A percentile compares a stretch with the other conserved stretches of the same genome.
These are phyloP conservation scores for Eumaeus atala DNA, from an alignment of 1,140 invertebrate species.

Conservation along the genomic window DNA sequence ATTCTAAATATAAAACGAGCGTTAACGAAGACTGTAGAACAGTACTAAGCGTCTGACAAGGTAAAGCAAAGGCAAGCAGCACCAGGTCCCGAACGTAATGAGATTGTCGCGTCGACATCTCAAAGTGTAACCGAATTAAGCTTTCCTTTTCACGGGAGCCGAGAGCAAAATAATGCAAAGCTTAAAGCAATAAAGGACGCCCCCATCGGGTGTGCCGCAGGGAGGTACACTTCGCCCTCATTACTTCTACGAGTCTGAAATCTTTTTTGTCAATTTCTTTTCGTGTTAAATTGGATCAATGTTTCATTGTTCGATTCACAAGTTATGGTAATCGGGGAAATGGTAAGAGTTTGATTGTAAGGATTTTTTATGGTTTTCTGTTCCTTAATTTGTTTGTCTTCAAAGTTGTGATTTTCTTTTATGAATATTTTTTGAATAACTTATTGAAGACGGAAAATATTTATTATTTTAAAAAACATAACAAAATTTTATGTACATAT, in stretches of 20 bases:
- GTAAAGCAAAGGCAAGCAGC: slow-evolving; percentile 32
- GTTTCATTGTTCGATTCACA: slow-evolving; percentile 50
- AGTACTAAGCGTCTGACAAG: slow-evolving; percentile 58
- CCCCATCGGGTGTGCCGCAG: slow-evolving; percentile 43
- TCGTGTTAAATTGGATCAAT: slow-evolving; percentile 64
- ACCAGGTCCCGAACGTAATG: slow-evolving; percentile 54
- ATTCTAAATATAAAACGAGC: slow-evolving; percentile 22
- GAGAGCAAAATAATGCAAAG: slow-evolving; percentile 68
- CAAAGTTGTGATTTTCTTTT: slow-evolving; percentile 12
- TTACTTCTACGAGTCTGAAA: slow-evolving; percentile 41
- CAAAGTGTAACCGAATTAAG: slow-evolving; percentile 70
- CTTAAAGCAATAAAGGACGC: slow-evolving; percentile 60
- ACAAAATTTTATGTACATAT: too few relatives aligned
- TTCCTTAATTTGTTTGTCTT: slow-evolving; percentile 19
- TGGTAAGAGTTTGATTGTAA: slow-evolving; percentile 47
- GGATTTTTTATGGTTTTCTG: slow-evolving; percentile 30
- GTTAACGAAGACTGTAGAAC: slow-evolving; percentile 10
- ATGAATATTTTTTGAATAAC: slow-evolving; percentile 4
- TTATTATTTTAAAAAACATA: too few relatives aligned
- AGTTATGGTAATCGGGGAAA: slow-evolving; percentile 53
- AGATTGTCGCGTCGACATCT: slow-evolving; percentile 67
- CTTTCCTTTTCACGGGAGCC: slow-evolving; percentile 60
- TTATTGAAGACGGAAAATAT: too few relatives aligned
- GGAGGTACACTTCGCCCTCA: slow-evolving; percentile 43
- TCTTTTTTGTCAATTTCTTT: slow-evolving; percentile 63